A percentile compares a stretch with the other conserved stretches of the same genome.
phyloP scores from a whole-genome alignment of 2,113 vertebrate species.

The Halcyon malimbica region DNA sequence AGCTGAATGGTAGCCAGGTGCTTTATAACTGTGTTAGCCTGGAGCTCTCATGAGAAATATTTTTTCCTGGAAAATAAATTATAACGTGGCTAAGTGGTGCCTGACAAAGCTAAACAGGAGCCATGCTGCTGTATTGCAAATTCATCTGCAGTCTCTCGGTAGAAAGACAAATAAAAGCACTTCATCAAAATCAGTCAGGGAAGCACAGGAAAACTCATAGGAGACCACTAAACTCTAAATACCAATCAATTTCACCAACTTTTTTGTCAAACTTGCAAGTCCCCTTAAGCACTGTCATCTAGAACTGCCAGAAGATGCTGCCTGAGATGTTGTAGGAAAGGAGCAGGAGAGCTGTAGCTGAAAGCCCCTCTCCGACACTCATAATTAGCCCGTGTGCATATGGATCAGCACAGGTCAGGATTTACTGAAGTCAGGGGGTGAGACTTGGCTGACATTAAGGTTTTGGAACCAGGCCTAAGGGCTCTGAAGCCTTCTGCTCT shows the following conservation, averaged over 20 bases:
- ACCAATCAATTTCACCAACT: conserved; percentile 84
- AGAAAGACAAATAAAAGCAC: conserved; percentile 86
- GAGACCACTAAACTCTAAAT: conserved; percentile 85
- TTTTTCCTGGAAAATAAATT: conserved; percentile 86
- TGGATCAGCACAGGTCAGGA: background rate
- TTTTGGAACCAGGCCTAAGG: background rate
- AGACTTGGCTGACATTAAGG: background rate
- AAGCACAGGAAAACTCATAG: conserved; percentile 79
- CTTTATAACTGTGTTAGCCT: conserved; percentile 83
- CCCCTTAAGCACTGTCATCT: conserved; percentile 71
- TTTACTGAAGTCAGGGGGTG: background rate
- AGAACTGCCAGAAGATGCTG: conserved; percentile 67
- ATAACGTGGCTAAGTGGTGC: conserved; percentile 84
- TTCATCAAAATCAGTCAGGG: conserved; percentile 88
- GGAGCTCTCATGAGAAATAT: conserved; percentile 82
- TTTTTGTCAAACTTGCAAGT: conserved; percentile 81
- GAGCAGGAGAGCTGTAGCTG: background rate
- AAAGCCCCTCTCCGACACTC: background rate
- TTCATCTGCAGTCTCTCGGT: conserved; percentile 82
- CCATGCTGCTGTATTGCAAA: conserved; percentile 82
- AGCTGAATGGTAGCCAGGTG: conserved; percentile 81
- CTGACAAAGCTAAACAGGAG: conserved; percentile 86
- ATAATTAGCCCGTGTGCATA: fast-evolving
- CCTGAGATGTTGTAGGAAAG: background rate
- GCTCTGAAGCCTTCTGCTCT: background rate